These are phyloP conservation scores for Diacarnus erythraeanus DNA, from an alignment of 37 sponge, comb jelly and placozoan species.

Conservation along the genomic window DNA sequence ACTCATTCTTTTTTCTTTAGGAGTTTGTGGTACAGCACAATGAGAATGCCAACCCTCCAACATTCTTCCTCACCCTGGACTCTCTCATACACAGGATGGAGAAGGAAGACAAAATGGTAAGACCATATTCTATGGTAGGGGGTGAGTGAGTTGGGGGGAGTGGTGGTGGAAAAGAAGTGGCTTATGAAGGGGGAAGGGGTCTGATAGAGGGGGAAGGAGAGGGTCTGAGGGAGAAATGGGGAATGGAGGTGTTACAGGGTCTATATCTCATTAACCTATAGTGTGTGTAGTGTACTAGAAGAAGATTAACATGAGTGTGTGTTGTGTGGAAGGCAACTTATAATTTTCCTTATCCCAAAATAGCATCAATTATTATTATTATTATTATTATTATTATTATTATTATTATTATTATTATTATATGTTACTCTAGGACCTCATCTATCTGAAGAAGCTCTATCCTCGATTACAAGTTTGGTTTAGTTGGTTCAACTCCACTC, in stretches of 20 bases:
- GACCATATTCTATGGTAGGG: not conserved
- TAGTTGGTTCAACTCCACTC: constrained; percentile 95
- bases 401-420: too few relatives aligned
- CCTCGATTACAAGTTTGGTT: constrained; percentile 91
- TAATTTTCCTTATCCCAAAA: too few relatives aligned
- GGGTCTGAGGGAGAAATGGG: not conserved
- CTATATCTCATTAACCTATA: too few relatives aligned
- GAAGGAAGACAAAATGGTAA: constrained; percentile 42
- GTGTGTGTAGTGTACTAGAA: too few relatives aligned
- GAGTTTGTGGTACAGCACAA: constrained; percentile 97
- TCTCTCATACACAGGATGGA: constrained; percentile 74
- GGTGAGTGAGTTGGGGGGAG: too few relatives aligned
- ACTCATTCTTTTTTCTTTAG: constrained; percentile 2
- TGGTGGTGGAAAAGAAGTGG: too few relatives aligned
- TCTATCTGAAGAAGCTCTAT: constrained; percentile 65
- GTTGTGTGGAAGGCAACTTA: too few relatives aligned
- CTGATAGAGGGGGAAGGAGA: not conserved
- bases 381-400: too few relatives aligned
- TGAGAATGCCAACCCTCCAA: constrained; percentile 96
- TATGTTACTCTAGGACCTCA: constrained; percentile 46
- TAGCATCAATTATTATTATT: too few relatives aligned
- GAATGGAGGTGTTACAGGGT: not conserved
- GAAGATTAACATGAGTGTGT: too few relatives aligned
- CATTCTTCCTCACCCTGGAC: constrained; percentile 94
- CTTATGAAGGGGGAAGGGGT: too few relatives aligned